A percentile compares a stretch with the other conserved stretches of the same genome.
phyloP scores from a whole-genome alignment of 1,140 invertebrate species.

The Mya arenaria region DNA sequence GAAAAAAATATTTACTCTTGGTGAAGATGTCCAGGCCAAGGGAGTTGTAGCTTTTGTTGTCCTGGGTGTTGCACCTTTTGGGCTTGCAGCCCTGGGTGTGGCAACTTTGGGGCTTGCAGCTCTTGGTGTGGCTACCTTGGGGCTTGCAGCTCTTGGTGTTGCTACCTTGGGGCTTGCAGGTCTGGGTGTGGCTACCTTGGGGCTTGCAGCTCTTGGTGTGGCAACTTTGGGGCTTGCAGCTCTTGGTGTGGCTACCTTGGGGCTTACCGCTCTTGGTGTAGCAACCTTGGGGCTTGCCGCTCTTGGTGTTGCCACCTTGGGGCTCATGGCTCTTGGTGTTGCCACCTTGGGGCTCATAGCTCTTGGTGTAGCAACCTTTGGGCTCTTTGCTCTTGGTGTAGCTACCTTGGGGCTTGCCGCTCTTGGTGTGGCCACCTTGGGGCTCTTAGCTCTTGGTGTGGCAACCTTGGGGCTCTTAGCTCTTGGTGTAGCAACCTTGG shows the following conservation, averaged over 20 bases:
- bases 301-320: constrained; percentile 1
- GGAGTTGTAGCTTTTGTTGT: constrained; percentile 24
- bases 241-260: neutral
- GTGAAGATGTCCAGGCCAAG: neutral
- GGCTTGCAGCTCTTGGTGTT: constrained; percentile 35
- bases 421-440: constrained; percentile 19
- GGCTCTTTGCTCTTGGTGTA: neutral
- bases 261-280: neutral
- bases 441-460: constrained; percentile 3
- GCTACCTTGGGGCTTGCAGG: neutral
- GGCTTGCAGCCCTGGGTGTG: constrained; percentile 1
- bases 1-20: constrained; percentile 9
- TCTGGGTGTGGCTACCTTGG: constrained; percentile 34
- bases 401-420: constrained; percentile 1
- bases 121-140: constrained; percentile 8
- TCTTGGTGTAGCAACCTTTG: constrained; percentile 21
- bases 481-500: constrained; percentile 16
- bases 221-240: neutral
- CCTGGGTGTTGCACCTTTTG: constrained; percentile 12
- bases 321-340: constrained; percentile 3
- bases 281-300: constrained; percentile 1
- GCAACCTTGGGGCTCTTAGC: neutral
- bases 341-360: neutral
- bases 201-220: constrained; percentile 3
- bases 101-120: constrained; percentile 1